phyloP scores from a whole-genome alignment of 2,888 invertebrate species.

The Lampropteryx suffumata region DNA sequence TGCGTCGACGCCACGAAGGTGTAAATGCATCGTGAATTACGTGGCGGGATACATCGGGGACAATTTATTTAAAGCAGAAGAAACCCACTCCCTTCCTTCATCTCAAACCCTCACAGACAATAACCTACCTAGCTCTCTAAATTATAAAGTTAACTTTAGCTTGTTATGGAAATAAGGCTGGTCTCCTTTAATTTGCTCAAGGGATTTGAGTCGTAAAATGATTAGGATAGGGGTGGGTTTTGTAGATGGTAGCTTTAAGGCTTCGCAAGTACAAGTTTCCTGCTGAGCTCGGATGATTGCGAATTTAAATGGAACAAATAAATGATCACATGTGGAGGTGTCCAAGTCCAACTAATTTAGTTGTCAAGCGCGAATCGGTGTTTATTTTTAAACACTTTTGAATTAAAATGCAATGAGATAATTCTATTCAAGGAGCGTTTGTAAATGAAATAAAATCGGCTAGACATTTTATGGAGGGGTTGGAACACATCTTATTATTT shows the following conservation, averaged over 20 bases:
- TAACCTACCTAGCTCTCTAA: conserved; percentile 22
- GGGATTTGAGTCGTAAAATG: conserved; percentile 9
- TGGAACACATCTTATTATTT: neutral
- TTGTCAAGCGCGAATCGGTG: conserved; percentile 44
- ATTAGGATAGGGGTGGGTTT: conserved; percentile 23
- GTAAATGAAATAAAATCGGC: conserved; percentile 8
- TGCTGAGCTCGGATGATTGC: conserved; percentile 55
- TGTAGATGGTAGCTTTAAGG: neutral
- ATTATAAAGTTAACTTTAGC: conserved; percentile 15
- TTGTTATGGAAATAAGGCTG: conserved; percentile 4
- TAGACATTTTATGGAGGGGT: neutral
- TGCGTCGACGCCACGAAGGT: conserved; percentile 53
- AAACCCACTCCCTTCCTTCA: conserved; percentile 48
- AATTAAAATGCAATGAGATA: conserved; percentile 30
- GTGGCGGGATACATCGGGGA: conserved; percentile 66
- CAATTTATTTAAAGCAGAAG: conserved; percentile 66
- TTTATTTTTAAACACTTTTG: conserved; percentile 37
- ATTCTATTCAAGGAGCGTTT: conserved; percentile 19
- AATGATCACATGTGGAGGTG: conserved; percentile 42
- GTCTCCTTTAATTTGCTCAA: neutral
- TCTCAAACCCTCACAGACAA: conserved; percentile 25
- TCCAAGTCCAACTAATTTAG: conserved; percentile 52
- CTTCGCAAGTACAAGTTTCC: conserved; percentile 34
- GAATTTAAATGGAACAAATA: conserved; percentile 51
- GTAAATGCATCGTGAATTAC: conserved; percentile 73